A percentile compares a stretch with the other conserved stretches of the same genome.
Conservation (phyloP, 1,140 invertebrate species). For the Oscheius sp. region DNA sequence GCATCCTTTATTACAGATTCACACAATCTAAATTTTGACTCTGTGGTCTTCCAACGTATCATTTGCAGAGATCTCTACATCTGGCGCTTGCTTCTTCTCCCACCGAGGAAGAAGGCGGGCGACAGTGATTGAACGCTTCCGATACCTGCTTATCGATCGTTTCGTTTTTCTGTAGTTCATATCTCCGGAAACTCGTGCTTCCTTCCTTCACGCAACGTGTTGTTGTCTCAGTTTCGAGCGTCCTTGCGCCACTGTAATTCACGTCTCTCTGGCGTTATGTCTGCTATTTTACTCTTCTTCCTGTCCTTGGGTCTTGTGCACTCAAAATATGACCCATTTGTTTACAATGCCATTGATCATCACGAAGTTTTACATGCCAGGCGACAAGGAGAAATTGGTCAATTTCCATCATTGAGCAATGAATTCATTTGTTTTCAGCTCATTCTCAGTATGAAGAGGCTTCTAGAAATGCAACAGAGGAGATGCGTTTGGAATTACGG, state of each 20-base stretch:
- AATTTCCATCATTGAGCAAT: not conserved
- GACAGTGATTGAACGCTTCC: no score
- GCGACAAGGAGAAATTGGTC: not conserved
- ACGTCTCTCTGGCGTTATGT: not conserved
- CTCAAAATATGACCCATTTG: not conserved
- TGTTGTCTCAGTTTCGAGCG: not conserved
- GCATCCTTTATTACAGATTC: no score
- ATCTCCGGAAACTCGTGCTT: not conserved
- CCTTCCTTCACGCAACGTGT: not conserved
- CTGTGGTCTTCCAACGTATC: no score
- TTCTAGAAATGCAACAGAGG: not conserved
- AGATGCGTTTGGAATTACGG: conserved; percentile 8
- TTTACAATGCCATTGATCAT: not conserved
- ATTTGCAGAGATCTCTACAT: not conserved
- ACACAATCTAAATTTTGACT: no score
- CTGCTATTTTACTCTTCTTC: no score
- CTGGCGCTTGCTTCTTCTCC: no score
- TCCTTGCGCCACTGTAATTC: not conserved
- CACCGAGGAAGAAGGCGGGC: no score
- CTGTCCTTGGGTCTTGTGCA: no score
- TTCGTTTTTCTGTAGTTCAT: not conserved
- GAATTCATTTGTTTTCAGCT: not conserved
- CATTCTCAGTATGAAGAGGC: not conserved
- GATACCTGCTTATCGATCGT: no score
- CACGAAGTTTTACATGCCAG: not conserved